A percentile compares a stretch with the other conserved stretches of the same genome.
These are phyloP conservation scores for Pantelozetes paolii DNA, from an alignment of 2,888 invertebrate species.

Conservation along the genomic window DNA sequence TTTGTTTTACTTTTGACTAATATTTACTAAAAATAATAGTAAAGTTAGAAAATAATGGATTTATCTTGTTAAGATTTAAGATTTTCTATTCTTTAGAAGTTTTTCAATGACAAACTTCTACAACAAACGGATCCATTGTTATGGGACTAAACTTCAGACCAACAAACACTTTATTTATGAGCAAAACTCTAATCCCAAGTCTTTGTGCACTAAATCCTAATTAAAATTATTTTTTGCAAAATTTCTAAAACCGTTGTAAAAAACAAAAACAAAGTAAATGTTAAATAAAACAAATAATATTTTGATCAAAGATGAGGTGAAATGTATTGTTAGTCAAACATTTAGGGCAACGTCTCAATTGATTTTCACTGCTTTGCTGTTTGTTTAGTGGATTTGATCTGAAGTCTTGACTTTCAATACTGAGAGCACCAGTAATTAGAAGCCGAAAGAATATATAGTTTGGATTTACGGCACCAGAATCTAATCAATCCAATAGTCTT, in stretches of 20 bases:
- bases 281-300: not conserved
- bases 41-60: too few relatives aligned
- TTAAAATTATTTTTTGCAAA: too few relatives aligned
- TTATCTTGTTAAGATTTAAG: too few relatives aligned
- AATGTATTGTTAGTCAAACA: not conserved
- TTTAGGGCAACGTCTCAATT: not conserved
- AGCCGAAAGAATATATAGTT: not conserved
- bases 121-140: too few relatives aligned
- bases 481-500: not conserved
- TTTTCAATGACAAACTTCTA: too few relatives aligned
- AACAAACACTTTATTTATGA: too few relatives aligned
- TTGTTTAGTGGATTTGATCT: conserved; percentile 7
- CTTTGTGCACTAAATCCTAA: too few relatives aligned
- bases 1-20: not conserved
- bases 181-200: too few relatives aligned
- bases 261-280: not conserved
- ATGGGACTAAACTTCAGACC: too few relatives aligned
- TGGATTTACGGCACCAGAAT: not conserved
- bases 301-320: not conserved
- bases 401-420: not conserved
- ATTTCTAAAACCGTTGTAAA: not conserved
- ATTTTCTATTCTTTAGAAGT: too few relatives aligned
- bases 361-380: conserved; percentile 2
- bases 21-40: too few relatives aligned
- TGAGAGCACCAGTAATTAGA: not conserved